Base-by-base conservation (phyloP, 2,113 vertebrate species). In the Mus pahari region DNA sequence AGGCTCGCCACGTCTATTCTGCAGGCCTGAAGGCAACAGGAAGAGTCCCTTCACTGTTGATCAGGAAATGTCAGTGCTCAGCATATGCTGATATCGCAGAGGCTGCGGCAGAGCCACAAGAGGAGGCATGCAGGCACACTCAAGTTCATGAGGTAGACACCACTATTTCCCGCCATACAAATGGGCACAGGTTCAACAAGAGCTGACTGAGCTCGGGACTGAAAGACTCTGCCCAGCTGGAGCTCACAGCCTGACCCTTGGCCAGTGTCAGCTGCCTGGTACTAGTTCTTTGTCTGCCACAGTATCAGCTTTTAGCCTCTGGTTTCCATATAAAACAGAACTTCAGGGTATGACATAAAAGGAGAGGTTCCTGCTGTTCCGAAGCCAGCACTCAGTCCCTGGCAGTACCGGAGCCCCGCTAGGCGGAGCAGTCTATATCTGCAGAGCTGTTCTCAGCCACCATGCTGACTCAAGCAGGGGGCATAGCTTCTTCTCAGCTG, bases 301-400 rank as follows among this genome's bases (percentile, higher is more conserved):
- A 39, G 48, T n/a, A 14, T 8, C 31, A 71, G 71, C 4, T 50
- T 82, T 16, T 3, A 14, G 39, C 19, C 71, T 83, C 82, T 70
- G 62, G 39, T 45, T 42, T 50, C 28, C 7, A 20, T 31, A 71
- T 5, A 0, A 33, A 24, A 28, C 0, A 2, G 60, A 4, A 11
- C 42, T 79, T 31, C 26, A 73, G 31, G 26, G 13, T 14, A 1
- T 0, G 0, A 45, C 1, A 11, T 50, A 31, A 4, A 71, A 53
- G 17, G 42, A 75, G 26, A 13, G 42, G 8, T 36, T 58, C 22
- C 39, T 19, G 39, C 36, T 24, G 20, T 28, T 45, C 19, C 7
- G 2, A n/a, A 16, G 50, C 68, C 0, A 0, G 42, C 1, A 6
- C 24, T 4, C 1, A 19, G 17, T 50, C 33, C 36, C 48, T 24